Evolutionary conservation across 2,888 invertebrate genomes (phyloP), one percentile per base, ranked within the genome.

Genomic region (Drosophila meridiana): DNA sequence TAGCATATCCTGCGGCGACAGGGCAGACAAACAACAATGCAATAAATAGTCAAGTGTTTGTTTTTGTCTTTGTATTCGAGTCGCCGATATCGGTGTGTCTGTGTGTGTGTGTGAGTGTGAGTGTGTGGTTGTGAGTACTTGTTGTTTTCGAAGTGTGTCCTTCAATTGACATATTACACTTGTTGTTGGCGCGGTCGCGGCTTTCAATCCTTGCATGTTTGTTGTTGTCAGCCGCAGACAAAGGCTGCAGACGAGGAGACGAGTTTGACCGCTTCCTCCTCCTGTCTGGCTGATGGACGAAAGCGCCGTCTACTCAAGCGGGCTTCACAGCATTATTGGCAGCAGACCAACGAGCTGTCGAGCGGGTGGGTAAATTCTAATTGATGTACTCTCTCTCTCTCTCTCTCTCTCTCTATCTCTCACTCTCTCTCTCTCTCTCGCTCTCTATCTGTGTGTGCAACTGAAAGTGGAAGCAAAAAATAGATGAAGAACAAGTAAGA

Each of bases 141-240:
- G 68, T 67, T 73, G 81, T 73, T 73, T 80, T 68, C 36, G 9
- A 57, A 67, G 59, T 71, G 65, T 78, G 82, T 79, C 81, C 87
- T 87, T 87, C 87, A 87, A 83, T 87, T 89, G 87, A 87, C 89
- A 89, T 89, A 87, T 87, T 89, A 87, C 80, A 81, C 87, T 85
- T 88, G 86, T 83, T 78, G 73, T 78, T 78, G 69, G 60, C 69
- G 61, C 56, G 63, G 63, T 70, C 78, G 83, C 80, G 76, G 70
- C 67, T 81, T 72, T 86, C 79, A 69, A 78, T 69, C 68, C 57
- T 56, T 62, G 61, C 63, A 43, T n/a, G 8, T 26, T 47, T 47
- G 52, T 64, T 59, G 66, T 56, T 72, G 73, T 61, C 67, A 67
- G 26, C 53, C 56, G 13, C 76, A 76, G 69, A 73, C 76, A 76